Conservation (phyloP, 2,113 vertebrate species). For the Nannobrachium achirus region DNA sequence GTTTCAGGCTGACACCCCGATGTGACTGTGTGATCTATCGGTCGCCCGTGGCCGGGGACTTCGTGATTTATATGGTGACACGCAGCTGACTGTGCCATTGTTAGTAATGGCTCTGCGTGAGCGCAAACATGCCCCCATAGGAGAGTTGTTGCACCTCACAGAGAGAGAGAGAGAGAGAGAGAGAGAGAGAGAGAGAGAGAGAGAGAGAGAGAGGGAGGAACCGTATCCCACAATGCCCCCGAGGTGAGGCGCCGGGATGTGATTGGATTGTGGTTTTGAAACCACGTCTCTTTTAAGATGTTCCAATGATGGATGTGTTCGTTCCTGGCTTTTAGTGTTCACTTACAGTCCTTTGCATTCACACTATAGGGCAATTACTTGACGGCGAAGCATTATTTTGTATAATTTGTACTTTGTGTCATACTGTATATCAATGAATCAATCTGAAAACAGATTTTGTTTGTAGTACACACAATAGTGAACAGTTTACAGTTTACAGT, state of each 20-base stretch:
- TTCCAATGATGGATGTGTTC: slow-evolving; percentile 29
- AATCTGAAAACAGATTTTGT: no score
- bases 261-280: slow-evolving; percentile 35
- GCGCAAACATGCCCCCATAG: slow-evolving; percentile 15
- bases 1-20: slow-evolving; percentile 53
- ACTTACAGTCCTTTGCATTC: background rate
- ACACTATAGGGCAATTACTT: no score
- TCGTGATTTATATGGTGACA: slow-evolving; percentile 68
- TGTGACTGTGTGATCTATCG: slow-evolving; percentile 67
- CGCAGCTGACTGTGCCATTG: slow-evolving; percentile 57
- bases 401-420: no score
- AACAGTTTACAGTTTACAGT: no score
- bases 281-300: slow-evolving; percentile 41
- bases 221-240: slow-evolving; percentile 22
- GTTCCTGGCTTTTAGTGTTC: slow-evolving; percentile 38
- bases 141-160: slow-evolving; percentile 43
- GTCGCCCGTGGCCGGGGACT: slow-evolving; percentile 62
- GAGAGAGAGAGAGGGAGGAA: no score
- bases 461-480: no score
- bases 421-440: no score
- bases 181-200: slow-evolving; percentile 1
- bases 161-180: no score
- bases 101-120: slow-evolving; percentile 56
- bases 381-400: no score
- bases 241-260: slow-evolving; percentile 30